phyloP scores from a whole-genome alignment of 2,113 vertebrate genomes.

The Morone chrysops region DNA sequence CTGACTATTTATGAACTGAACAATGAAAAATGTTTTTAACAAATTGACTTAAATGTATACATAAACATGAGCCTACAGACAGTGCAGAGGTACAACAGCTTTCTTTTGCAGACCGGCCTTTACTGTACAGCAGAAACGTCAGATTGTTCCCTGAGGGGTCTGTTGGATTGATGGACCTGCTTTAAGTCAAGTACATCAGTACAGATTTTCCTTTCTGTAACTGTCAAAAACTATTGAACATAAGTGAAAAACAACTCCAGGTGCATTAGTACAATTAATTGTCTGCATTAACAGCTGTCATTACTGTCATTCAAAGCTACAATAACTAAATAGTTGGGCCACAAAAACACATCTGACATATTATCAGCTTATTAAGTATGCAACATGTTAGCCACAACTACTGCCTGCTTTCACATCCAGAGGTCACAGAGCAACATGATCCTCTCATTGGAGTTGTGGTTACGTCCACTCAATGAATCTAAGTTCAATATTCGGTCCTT shows the following conservation, averaged over 20 bases:
- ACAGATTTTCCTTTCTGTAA: not conserved
- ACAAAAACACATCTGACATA: too few relatives aligned
- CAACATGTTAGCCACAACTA: too few relatives aligned
- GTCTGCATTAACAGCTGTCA: not conserved
- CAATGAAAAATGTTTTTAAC: not conserved
- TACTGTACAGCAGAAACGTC: slow-evolving; percentile 5
- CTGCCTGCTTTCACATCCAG: too few relatives aligned
- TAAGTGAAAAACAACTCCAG: not conserved
- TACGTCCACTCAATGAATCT: too few relatives aligned
- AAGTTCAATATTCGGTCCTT: too few relatives aligned
- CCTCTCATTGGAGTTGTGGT: too few relatives aligned
- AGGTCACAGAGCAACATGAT: too few relatives aligned
- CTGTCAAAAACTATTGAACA: not conserved
- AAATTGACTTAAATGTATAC: not conserved
- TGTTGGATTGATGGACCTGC: not conserved
- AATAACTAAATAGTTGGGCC: too few relatives aligned
- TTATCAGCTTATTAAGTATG: too few relatives aligned
- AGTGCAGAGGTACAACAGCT: not conserved
- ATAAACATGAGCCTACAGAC: not conserved
- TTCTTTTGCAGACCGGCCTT: not conserved
- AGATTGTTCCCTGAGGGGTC: not conserved
- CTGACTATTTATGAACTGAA: slow-evolving; percentile 20
- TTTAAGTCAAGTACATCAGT: not conserved
- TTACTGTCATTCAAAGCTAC: too few relatives aligned
- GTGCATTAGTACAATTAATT: not conserved